Evolutionary conservation across 2,888 invertebrate genomes (phyloP), one percentile per base, ranked within the genome.

Genomic region (Aspidapion aeneum): DNA sequence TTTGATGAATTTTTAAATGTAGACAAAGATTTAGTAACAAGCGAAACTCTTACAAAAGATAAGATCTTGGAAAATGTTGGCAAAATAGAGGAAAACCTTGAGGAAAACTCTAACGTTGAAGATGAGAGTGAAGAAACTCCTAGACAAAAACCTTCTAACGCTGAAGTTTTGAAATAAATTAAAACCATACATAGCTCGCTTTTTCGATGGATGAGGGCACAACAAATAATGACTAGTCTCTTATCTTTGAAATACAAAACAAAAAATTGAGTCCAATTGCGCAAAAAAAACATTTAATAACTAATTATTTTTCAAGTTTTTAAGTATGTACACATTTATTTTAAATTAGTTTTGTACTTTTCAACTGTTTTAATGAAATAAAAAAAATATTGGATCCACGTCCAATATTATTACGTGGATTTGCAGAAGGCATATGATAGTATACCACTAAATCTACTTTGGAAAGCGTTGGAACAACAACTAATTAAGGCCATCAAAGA

Each of bases 21-120:
- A n/a, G n/a, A n/a, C n/a, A n/a, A n/a, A n/a, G n/a, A n/a, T n/a
- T n/a, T n/a, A n/a, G 19, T 51, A 22, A 18, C 48, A 55, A 61
- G 57, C 51, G 61, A 61, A 63, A 21, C 21, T 55, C 61, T 61
- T 49, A 51, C 21, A 19, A 55, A 63, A 48, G 56, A 61, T 18
- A 48, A 63, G 61, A 61, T 61, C 49, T 55, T 63, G 56, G 57
- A 60, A 51, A 61, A 21, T 21, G 61, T 63, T 18, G 21, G 55
- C 9, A 57, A 63, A 52, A 54, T 21, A 60, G 51, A 60, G 54
- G 52, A 60, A 52, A 18, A 60, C 21, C 3, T 60, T 12, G 60
- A 60, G 52, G 20, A 59, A 49, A 51, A 1, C 50, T 60, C 60
- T 19, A 52, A 60, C 35, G 60, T 52, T 60, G 60, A 60, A 60